A percentile compares a stretch with the other conserved stretches of the same genome.
These are phyloP conservation scores for Brachylomia viminalis DNA, from an alignment of 2,888 invertebrate genomes.

Conservation along the genomic window DNA sequence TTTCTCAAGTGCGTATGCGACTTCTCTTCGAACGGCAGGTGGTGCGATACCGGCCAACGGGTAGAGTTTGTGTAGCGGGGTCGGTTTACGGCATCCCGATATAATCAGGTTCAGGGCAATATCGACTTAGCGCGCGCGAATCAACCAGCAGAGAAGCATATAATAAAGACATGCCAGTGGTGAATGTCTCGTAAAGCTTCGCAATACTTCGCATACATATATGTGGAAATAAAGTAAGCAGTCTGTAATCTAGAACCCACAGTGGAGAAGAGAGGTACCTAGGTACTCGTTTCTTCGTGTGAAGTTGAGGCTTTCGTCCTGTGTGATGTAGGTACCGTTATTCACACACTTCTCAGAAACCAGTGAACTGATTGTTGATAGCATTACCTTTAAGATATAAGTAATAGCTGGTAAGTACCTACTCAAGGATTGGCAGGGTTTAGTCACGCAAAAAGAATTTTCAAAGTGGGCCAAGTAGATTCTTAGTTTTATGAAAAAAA, in stretches of 20 bases:
- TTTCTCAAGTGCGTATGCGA: neutral
- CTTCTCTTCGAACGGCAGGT: neutral
- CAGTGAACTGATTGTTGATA: neutral
- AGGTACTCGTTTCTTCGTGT: too few species aligned
- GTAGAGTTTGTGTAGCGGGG: neutral
- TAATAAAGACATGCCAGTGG: neutral
- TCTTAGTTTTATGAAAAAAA: too few species aligned
- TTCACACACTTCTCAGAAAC: neutral
- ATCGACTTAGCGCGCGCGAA: neutral
- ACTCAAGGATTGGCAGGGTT: neutral
- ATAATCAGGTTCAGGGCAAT: neutral
- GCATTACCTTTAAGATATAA: too few species aligned
- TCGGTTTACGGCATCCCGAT: neutral
- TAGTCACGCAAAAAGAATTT: slow-evolving; percentile 2
- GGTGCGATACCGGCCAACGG: neutral
- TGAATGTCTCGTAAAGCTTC: too few species aligned
- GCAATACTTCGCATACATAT: too few species aligned
- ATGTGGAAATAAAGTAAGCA: too few species aligned
- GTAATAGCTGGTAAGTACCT: too few species aligned
- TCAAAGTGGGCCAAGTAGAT: slow-evolving; percentile 32
- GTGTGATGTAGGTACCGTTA: neutral
- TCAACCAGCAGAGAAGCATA: neutral
- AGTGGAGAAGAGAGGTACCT: neutral
- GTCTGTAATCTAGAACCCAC: neutral
- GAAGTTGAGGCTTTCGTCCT: neutral